A percentile compares a stretch with the other conserved stretches of the same genome.
These are phyloP conservation scores for Drosophila subobscura DNA, from an alignment of 1,140 invertebrate genomes.

Conservation along the genomic window DNA sequence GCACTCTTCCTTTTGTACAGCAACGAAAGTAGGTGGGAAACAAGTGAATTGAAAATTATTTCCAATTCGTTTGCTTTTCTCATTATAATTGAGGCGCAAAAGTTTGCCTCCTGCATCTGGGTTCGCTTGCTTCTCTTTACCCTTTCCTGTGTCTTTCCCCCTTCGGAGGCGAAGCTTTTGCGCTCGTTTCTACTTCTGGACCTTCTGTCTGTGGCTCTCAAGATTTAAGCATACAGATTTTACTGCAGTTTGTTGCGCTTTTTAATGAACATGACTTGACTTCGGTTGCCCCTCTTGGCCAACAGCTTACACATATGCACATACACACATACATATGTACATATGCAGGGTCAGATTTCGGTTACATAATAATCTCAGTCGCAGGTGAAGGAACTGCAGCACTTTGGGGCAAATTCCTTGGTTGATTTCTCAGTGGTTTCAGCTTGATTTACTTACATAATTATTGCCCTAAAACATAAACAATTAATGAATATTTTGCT, in stretches of 20 bases:
- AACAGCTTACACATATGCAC: slow-evolving; percentile 15
- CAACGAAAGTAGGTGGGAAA: slow-evolving; percentile 78
- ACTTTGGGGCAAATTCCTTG: not conserved
- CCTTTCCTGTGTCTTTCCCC: slow-evolving; percentile 2
- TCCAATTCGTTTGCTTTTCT: slow-evolving; percentile 83
- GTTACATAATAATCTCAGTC: slow-evolving; percentile 46
- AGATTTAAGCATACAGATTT: slow-evolving; percentile 72
- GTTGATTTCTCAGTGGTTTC: not conserved
- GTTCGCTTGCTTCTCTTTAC: slow-evolving; percentile 11
- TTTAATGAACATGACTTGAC: slow-evolving; percentile 39
- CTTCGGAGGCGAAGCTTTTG: not conserved
- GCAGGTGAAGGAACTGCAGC: slow-evolving; percentile 3
- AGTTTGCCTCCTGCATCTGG: slow-evolving; percentile 33
- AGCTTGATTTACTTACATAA: too few relatives aligned
- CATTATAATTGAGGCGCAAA: slow-evolving; percentile 79
- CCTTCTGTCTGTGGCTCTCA: slow-evolving; percentile 15
- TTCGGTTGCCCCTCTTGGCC: not conserved
- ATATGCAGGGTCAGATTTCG: slow-evolving; percentile 22
- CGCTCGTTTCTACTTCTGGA: slow-evolving; percentile 12
- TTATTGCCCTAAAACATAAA: too few relatives aligned
- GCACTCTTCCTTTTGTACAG: too few relatives aligned
- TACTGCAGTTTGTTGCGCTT: slow-evolving; percentile 23
- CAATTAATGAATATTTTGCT: too few relatives aligned
- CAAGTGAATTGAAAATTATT: slow-evolving; percentile 83
- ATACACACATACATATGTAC: too few relatives aligned